Evolutionary conservation across 1,140 invertebrate genomes (phyloP), one percentile per base, ranked within the genome.

Genomic region (Maconellicoccus hirsutus): DNA sequence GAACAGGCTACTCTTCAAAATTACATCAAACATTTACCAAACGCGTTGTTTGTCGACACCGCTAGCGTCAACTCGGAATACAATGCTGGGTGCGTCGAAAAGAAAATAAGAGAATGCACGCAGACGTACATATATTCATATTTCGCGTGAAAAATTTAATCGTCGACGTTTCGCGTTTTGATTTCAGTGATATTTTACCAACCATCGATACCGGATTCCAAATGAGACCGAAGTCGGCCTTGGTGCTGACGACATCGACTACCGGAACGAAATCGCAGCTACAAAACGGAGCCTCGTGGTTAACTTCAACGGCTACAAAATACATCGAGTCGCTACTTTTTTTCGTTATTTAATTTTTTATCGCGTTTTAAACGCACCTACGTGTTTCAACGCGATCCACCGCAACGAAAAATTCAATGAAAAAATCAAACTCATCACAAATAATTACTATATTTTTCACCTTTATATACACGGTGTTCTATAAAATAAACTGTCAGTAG

Each of bases 181-280:
- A 8, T 52, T 52, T 52, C 16, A 52, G 42, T 16, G 42, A 52
- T 16, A 14, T 52, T 4, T 52, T 52, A 16, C 42, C 42, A 3
- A 52, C 42, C 4, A 52, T 16, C 6, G 6, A 19, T 19, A 14
- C 42, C n/a, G 70, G 59, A 16, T 72, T 72, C n/a, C 10, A 14
- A 10, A 70, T 72, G 72, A 70, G 72, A 63, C 72, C 72, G 0
- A 72, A 72, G 63, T 72, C 70, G 0, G 72, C 72, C 12, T 26
- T 72, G 29, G 72, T 72, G 4, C 52, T 73, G 23, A 52, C 33
- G 12, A 69, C 42, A 16, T 38, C 14, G 33, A 16, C 2, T 52
- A 52, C 42, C 42, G n/a, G 2, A 8, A 16, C 4, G n/a, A 52
- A 52, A 16, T 4, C n/a, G 4, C 10, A 52, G 6, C 42, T 8